Evolutionary conservation across 2,113 vertebrate species (phyloP), one percentile per base, ranked within the genome.

Genomic region (Dascyllus trimaculatus): DNA sequence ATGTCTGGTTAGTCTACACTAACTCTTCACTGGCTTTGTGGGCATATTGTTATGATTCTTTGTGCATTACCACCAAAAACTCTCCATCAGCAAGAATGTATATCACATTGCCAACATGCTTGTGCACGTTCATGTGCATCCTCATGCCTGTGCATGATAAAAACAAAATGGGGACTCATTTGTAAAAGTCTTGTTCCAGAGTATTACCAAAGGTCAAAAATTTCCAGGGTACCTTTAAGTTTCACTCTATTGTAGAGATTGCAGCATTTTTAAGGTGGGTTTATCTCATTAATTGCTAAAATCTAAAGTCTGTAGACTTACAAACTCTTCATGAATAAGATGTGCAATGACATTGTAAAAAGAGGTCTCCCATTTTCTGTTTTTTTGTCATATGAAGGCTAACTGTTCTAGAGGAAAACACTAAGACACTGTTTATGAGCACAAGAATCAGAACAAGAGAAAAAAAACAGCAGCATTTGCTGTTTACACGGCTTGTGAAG

Each of bases 401-500:
- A 64, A 57, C n/a, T 26, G 19, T 67, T 56, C 22, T 74, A 19
- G 18, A 82, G 59, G 53, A 77, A 78, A 75, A 72, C 38, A 52
- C 65, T 61, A 75, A 81, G 70, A 79, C 22, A 70, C 53, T 76
- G 48, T 56, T 75, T 25, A 48, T 59, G 49, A 59, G 53, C 49
- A 58, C 15, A 67, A 62, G 5, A 78, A 43, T 58, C 19, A 17
- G 58, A 75, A 70, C n/a, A 67, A 32, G 21, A 51, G 25, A 14
- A 40, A 83, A 76, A 45, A 81, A 76, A 38, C 32, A 80, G 78
- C 81, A 65, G 54, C 48, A 56, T 71, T 63, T 57, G 54, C 56
- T 80, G 66, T 60, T 71, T 60, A 32, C 17, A 35, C 53, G 74
- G 72, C 38, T 58, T 43, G 56, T 49, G 21, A 54, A 51, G 25